Percentiles rank a stretch among this genome's conserved stretches.
Conservation (phyloP, 1,140 invertebrate genomes). For the Macrocentrus cingulum region DNA sequence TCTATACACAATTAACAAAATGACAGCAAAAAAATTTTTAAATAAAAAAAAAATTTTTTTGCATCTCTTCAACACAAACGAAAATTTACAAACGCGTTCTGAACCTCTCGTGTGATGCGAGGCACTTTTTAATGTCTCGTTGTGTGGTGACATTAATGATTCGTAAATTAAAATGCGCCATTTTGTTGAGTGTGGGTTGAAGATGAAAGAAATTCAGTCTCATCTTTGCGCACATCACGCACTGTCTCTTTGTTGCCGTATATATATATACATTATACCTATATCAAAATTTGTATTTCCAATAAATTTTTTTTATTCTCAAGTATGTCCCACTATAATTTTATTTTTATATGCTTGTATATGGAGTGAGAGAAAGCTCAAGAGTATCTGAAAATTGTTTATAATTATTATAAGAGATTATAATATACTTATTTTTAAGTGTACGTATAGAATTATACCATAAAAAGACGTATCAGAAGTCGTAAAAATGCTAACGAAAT, state of each 20-base stretch:
- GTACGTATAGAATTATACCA: too few species aligned
- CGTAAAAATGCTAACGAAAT: constrained; percentile 13
- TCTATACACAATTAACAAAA: not conserved
- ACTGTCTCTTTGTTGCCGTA: constrained; percentile 31
- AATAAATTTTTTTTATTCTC: too few species aligned
- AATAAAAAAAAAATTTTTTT: constrained; percentile 23
- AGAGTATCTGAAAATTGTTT: too few species aligned
- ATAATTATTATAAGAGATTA: constrained; percentile 18
- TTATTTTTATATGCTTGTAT: too few species aligned
- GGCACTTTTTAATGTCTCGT: constrained; percentile 13
- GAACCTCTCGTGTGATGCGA: not conserved
- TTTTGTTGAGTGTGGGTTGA: constrained; percentile 34
- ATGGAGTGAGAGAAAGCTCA: too few species aligned
- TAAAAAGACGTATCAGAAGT: constrained; percentile 9
- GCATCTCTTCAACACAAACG: constrained; percentile 38
- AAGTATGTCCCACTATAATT: too few species aligned
- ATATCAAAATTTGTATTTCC: not conserved
- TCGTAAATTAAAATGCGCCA: constrained; percentile 45
- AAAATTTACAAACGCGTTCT: constrained; percentile 35
- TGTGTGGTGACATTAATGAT: constrained; percentile 39
- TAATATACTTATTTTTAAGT: too few species aligned
- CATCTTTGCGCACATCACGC: too few species aligned
- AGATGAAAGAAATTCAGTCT: too few species aligned
- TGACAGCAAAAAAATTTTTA: not conserved
- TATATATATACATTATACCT: not conserved